These are phyloP conservation scores for Nestor notabilis DNA, from an alignment of 2,113 vertebrate species.

Conservation along the genomic window DNA sequence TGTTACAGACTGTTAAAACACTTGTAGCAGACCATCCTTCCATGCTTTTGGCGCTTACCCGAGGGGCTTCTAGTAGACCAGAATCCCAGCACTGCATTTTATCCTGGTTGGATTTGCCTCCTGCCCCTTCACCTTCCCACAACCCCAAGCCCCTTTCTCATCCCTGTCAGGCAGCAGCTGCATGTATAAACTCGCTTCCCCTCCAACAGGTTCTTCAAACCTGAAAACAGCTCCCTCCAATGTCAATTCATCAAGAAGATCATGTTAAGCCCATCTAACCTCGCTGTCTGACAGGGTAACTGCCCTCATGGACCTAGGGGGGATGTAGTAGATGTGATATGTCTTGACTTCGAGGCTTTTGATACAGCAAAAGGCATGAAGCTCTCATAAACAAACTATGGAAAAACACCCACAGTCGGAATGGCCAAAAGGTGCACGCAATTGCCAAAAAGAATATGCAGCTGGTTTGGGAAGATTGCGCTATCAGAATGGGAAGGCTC, in stretches of 20 bases:
- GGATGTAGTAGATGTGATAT: background rate
- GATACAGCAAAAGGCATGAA: background rate
- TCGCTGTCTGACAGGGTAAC: background rate
- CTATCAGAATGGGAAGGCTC: background rate
- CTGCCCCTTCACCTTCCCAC: background rate
- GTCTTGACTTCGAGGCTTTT: slow-evolving; percentile 17
- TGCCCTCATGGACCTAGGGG: background rate
- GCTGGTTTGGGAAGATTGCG: background rate
- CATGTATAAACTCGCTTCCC: background rate
- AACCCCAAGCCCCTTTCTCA: background rate
- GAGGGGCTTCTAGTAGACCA: background rate
- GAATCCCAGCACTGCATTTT: background rate
- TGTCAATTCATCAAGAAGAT: slow-evolving; percentile 19
- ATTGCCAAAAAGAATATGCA: background rate
- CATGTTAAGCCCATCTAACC: background rate
- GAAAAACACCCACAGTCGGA: fast-evolving
- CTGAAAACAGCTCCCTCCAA: background rate
- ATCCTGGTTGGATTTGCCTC: background rate
- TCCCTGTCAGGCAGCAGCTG: background rate
- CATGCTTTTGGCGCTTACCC: background rate
- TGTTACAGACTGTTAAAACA: background rate
- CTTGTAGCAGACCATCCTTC: background rate
- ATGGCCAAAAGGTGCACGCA: background rate
- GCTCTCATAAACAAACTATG: background rate
- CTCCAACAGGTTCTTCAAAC: background rate